phyloP scores from a whole-genome alignment of 1,140 invertebrate genomes.

The Maconellicoccus hirsutus region DNA sequence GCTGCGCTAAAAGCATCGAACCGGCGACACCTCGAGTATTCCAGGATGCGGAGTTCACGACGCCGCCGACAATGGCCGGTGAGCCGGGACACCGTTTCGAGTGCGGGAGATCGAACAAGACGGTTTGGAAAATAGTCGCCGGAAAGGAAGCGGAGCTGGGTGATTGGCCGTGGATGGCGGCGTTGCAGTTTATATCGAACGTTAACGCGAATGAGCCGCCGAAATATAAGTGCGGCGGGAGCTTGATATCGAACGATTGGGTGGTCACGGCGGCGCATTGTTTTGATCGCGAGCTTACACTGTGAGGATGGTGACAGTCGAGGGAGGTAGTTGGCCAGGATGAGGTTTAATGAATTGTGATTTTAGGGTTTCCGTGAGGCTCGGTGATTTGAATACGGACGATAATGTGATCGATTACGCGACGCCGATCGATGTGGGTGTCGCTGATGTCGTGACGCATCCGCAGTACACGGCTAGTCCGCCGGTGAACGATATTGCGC shows the following conservation, averaged over 20 bases:
- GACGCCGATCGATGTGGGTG: slow-evolving; percentile 33
- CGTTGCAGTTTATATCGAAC: slow-evolving; percentile 49
- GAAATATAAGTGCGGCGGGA: slow-evolving; percentile 63
- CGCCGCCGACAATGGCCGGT: too few relatives aligned
- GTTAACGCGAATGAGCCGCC: too few relatives aligned
- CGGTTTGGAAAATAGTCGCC: too few relatives aligned
- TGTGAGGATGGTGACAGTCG: too few relatives aligned
- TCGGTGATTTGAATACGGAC: slow-evolving; percentile 36
- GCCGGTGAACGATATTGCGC: slow-evolving; percentile 40
- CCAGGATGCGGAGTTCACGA: too few relatives aligned
- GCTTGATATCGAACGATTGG: slow-evolving; percentile 72
- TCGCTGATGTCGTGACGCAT: slow-evolving; percentile 33
- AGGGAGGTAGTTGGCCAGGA: too few relatives aligned
- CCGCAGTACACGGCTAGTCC: slow-evolving; percentile 33
- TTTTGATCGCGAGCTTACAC: too few relatives aligned
- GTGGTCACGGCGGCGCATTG: slow-evolving; percentile 87
- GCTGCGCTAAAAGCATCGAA: too few relatives aligned
- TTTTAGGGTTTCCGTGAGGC: slow-evolving; percentile 27
- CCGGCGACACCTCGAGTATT: too few relatives aligned
- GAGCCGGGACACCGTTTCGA: too few relatives aligned
- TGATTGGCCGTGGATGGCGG: slow-evolving; percentile 29
- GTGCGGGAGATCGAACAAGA: too few relatives aligned
- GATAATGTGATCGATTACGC: slow-evolving; percentile 33
- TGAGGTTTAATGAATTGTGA: slow-evolving; percentile 7
- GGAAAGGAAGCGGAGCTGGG: slow-evolving; percentile 2